Percentiles rank a stretch among this genome's conserved stretches.
Evolutionary conservation across 1,140 invertebrate genomes (phyloP).

Genomic region (Agraylea sexmaculata): DNA sequence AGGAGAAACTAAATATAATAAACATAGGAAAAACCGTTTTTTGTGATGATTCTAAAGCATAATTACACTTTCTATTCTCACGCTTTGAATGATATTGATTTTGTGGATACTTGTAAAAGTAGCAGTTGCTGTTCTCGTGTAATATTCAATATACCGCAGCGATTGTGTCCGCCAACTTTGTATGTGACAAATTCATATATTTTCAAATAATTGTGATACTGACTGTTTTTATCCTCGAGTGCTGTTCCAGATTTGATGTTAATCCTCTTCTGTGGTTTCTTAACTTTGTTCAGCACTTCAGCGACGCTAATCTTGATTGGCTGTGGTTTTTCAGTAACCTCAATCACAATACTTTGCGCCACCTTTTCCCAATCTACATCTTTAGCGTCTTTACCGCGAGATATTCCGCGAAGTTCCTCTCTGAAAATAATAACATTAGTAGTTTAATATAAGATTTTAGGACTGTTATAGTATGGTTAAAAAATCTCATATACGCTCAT

Average conservation of each 20-base stretch:
- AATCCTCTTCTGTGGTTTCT: slow-evolving; percentile 48
- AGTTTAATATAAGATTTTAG: too few relatives aligned
- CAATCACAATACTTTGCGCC: slow-evolving; percentile 35
- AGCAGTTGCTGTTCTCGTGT: too few relatives aligned
- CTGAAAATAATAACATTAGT: slow-evolving; percentile 32
- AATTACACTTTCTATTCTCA: background rate
- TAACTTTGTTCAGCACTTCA: slow-evolving; percentile 54
- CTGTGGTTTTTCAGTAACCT: slow-evolving; percentile 56
- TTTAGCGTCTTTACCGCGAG: slow-evolving; percentile 65
- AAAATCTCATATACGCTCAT: too few relatives aligned
- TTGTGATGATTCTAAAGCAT: background rate
- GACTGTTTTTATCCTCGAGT: slow-evolving; percentile 40
- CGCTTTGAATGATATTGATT: too few relatives aligned
- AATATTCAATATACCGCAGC: too few relatives aligned
- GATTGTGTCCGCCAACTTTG: too few relatives aligned
- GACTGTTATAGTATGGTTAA: slow-evolving; percentile 1
- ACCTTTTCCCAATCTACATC: slow-evolving; percentile 76
- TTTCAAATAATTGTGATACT: slow-evolving; percentile 23
- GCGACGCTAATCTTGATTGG: slow-evolving; percentile 68
- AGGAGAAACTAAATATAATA: background rate
- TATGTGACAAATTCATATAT: too few relatives aligned
- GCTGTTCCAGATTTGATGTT: slow-evolving; percentile 39
- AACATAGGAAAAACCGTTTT: background rate
- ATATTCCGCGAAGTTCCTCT: slow-evolving; percentile 74
- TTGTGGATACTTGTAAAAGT: too few relatives aligned